Conservation (phyloP, 2,888 invertebrate species). For the Neoascia interrupta region DNA sequence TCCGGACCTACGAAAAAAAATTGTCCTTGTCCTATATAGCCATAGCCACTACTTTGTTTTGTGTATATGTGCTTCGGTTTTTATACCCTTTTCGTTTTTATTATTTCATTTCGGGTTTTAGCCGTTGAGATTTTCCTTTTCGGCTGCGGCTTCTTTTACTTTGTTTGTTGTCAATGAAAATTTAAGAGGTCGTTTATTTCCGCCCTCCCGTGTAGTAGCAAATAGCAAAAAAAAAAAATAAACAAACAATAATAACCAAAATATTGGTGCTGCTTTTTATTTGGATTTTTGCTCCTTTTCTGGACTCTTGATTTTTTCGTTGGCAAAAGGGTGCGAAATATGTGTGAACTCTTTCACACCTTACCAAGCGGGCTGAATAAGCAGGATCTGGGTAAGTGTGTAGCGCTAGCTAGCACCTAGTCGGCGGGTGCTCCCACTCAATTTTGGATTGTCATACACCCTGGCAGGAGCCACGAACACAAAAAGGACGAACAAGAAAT, state of each 20-base stretch:
- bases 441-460: conserved; percentile 6
- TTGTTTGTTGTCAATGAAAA: conserved; percentile 58
- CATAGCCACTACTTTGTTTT: not conserved
- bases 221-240: conserved; percentile 44
- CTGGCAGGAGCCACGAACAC: not conserved
- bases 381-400: conserved; percentile 6
- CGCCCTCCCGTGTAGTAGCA: conserved; percentile 4
- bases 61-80: conserved; percentile 5
- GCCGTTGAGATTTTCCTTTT: conserved; percentile 34
- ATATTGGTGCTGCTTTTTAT: conserved; percentile 60
- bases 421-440: not conserved
- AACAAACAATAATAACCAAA: conserved; percentile 56
- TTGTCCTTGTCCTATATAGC: not conserved
- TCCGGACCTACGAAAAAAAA: conserved; percentile 24
- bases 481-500: conserved; percentile 31
- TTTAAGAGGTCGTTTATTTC: conserved; percentile 48
- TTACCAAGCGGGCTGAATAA: too few relatives aligned
- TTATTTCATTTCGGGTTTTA: conserved; percentile 45
- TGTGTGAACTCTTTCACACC: conserved; percentile 41
- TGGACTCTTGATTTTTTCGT: not conserved
- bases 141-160: conserved; percentile 2
- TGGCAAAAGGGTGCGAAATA: conserved; percentile 35
- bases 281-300: conserved; percentile 26
- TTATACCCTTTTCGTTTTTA: conserved; percentile 31
- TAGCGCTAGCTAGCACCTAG: not conserved